Conservation (phyloP, 2,797 vertebrate genomes). For the Buphagus erythrorhynchus region DNA sequence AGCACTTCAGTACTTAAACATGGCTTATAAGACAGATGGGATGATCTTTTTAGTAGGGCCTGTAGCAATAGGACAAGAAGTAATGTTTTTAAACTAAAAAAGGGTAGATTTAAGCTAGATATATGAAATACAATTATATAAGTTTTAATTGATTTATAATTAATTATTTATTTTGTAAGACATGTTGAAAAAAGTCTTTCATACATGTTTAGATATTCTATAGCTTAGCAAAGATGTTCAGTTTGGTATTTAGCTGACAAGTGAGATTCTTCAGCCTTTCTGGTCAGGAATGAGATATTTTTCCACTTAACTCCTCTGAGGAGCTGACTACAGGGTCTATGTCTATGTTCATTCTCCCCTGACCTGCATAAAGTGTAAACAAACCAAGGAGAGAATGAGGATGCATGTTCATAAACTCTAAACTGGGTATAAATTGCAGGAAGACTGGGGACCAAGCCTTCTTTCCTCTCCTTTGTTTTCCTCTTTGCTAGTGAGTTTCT, state of each 20-base stretch:
- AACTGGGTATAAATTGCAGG: neutral
- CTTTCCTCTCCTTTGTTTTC: neutral
- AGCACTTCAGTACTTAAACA: neutral
- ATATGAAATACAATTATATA: neutral
- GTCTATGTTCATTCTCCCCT: neutral
- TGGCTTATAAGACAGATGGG: neutral
- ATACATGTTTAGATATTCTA: neutral
- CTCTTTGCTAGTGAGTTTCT: neutral
- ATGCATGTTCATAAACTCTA: neutral
- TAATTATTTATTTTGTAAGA: neutral
- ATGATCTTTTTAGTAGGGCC: neutral
- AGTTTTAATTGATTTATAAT: neutral
- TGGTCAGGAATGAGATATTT: neutral
- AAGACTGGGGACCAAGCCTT: neutral
- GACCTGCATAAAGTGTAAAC: neutral
- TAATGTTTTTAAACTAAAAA: neutral
- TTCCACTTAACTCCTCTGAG: neutral
- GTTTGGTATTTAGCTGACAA: neutral
- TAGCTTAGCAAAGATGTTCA: neutral
- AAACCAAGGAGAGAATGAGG: neutral
- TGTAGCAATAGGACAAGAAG: neutral
- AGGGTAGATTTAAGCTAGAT: neutral
- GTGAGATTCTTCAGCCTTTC: neutral
- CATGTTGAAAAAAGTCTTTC: neutral
- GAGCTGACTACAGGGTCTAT: neutral